A percentile compares a stretch with the other conserved stretches of the same genome.
These are phyloP conservation scores for Grus americana DNA, from an alignment of 2,113 vertebrate species.

Conservation along the genomic window DNA sequence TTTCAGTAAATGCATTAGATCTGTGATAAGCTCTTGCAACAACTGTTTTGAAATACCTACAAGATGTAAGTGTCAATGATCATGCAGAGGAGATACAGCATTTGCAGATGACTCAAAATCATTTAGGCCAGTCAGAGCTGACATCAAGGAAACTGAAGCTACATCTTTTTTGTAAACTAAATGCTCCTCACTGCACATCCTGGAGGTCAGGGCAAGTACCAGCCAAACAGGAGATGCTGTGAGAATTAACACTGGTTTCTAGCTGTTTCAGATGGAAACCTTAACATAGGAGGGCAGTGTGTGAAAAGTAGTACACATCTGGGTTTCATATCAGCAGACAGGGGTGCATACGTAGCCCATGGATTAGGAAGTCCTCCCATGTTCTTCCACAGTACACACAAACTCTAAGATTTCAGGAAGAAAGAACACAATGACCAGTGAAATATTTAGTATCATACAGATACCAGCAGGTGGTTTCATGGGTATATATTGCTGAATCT, in stretches of 20 bases:
- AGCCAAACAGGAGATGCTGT: background rate
- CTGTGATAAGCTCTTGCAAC: background rate
- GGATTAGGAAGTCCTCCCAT: background rate
- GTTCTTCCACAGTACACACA: background rate
- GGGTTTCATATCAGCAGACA: background rate
- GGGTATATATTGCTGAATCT: background rate
- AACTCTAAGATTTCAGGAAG: background rate
- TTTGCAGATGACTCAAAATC: background rate
- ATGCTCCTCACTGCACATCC: background rate
- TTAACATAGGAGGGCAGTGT: background rate
- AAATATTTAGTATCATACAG: background rate
- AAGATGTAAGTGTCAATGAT: background rate
- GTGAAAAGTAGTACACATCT: background rate
- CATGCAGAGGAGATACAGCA: background rate
- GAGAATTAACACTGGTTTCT: background rate
- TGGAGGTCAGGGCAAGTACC: background rate
- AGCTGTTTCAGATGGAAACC: background rate
- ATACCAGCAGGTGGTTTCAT: background rate
- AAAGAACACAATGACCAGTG: background rate
- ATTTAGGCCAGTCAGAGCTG: background rate
- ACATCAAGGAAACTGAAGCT: background rate
- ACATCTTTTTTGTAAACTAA: background rate
- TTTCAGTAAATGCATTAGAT: background rate
- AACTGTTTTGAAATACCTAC: background rate
- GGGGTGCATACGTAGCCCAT: background rate